Evolutionary conservation across 2,888 invertebrate genomes (phyloP), one percentile per base, ranked within the genome.

Genomic region (Tetropium fuscum): DNA sequence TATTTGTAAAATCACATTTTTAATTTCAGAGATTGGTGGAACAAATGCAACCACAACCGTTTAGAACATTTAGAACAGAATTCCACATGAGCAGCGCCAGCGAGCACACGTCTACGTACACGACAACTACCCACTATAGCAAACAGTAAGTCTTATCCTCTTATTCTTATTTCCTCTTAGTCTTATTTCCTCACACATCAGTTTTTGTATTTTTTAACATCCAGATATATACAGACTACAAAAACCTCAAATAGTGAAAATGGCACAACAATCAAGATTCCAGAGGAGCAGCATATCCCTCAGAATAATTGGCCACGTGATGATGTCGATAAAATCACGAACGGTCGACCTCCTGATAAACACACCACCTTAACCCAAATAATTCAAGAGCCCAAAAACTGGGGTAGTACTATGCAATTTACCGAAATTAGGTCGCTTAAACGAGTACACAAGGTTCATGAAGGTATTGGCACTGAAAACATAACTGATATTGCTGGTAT

Each of bases 401-500:
- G 77, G 76, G 86, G 87, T 69, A 85, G 86, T 78, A 88, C 88
- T 55, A 88, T 92, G 85, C 88, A 86, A 76, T 89, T 87, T 78
- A 87, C 84, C 69, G 88, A 88, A 83, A 88, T 90, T 70, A 90
- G 89, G 77, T 93, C 89, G 79, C 86, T 91, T 56, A 92, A 91
- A 81, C 86, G 92, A 65, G 86, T 89, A 56, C 89, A 91, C 78
- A 87, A 88, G 79, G 86, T 88, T 76, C 88, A 89, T 74, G 91
- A 91, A 78, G 89, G 89, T 73, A 88, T 86, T 66, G 86, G 85
- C 58, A 85, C 86, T 8, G 86, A 86, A 48, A 87, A 88, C 75
- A 89, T 93, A 61, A 88, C 91, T 53, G 93, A 94, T 76, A 88
- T 91, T 70, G 89, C 88, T 74, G 93, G 94, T 66, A 92, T 95